Percentiles rank a stretch among this genome's conserved stretches.
These are phyloP conservation scores for Danaus melanippus DNA, from an alignment of 1,140 invertebrate genomes.

Conservation along the genomic window DNA sequence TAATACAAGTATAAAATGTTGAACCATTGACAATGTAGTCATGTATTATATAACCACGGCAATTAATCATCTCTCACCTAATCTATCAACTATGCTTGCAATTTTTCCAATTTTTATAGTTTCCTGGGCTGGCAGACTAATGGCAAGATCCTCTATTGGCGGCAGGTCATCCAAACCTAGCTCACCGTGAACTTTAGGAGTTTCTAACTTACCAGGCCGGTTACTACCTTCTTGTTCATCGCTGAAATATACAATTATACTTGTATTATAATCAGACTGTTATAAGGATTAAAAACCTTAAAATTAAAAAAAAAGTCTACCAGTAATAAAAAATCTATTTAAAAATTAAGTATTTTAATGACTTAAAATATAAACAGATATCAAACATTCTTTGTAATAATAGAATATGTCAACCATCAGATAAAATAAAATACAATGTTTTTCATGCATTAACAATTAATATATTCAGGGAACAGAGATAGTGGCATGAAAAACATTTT, in stretches of 20 bases:
- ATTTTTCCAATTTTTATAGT: slow-evolving; percentile 83
- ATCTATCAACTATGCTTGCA: slow-evolving; percentile 78
- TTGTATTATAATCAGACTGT: no score
- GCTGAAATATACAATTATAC: slow-evolving; percentile 21
- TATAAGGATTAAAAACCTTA: no score
- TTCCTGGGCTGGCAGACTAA: slow-evolving; percentile 82
- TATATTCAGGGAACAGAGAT: no score
- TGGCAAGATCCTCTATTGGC: slow-evolving; percentile 86
- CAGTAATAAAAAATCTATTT: no score
- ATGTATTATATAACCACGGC: background rate
- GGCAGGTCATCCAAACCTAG: slow-evolving; percentile 80
- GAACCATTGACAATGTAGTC: background rate
- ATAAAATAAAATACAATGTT: no score
- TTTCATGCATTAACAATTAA: no score
- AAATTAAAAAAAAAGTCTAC: no score
- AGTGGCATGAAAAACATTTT: no score
- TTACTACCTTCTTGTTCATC: slow-evolving; percentile 44
- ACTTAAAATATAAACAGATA: no score
- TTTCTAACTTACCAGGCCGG: slow-evolving; percentile 30
- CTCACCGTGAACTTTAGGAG: slow-evolving; percentile 58
- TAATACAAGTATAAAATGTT: background rate
- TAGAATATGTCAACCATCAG: no score
- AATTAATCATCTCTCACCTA: slow-evolving; percentile 70
- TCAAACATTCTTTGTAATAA: no score
- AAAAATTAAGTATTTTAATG: no score